Evolutionary conservation across 2,888 invertebrate genomes (phyloP), one percentile per base, ranked within the genome.

Genomic region (Luffia ferchaultella): DNA sequence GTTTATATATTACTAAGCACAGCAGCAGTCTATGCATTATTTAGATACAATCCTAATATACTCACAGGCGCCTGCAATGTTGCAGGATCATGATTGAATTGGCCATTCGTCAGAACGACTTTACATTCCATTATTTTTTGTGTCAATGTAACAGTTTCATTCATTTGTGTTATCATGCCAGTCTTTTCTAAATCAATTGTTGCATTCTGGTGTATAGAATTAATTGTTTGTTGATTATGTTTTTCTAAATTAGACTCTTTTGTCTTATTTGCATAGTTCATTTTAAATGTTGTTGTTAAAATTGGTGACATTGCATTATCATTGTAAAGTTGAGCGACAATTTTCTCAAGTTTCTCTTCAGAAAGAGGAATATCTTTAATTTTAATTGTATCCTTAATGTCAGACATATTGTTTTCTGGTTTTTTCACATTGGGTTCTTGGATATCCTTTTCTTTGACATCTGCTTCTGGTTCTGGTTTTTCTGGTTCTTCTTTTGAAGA

Each of bases 101-200:
- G 59, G 0, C 73, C 75, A 50, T 73, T 76, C 0, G 70, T 63
- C 42, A 79, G 42, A 1, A 73, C 69, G 20, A 76, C 53, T 1
- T 78, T 76, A n/a, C 63, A 63, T 42, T 80, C 71, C 68, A 74
- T 65, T 63, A 51, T 0, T 57, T 60, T 42, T 42, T 42, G 5
- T n/a, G 40, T 42, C 43, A n/a, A 42, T 7, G 61, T 62, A 0
- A 56, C 47, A 30, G 62, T 58, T 41, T 61, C 53, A 0, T 54
- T 48, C 12, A 16, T 20, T 2, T 44, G 15, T 9, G 44, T 41
- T 18, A 72, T 53, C 1, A 71, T 55, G 19, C 58, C 60, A 0
- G 74, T 73, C 41, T 69, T 65, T 12, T 77, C 67, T 46, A 73
- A 49, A 0, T 56, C 47, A 12, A 49, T 5, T 47, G 20, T 47